Conservation (phyloP, 2,113 vertebrate genomes). For the Odontophorus gujanensis region DNA sequence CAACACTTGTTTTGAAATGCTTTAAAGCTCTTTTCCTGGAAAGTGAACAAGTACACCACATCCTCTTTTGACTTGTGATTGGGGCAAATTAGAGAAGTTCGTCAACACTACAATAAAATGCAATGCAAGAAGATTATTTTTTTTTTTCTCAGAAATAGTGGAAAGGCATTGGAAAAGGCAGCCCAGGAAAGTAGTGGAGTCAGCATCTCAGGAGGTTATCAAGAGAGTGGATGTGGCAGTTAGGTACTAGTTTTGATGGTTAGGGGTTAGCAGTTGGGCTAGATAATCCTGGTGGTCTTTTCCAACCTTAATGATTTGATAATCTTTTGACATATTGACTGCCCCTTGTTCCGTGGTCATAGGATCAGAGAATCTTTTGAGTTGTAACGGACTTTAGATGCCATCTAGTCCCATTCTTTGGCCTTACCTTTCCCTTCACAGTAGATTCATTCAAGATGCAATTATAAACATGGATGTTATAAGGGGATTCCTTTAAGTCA, state of each 20-base stretch:
- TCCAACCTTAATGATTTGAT: too few relatives aligned
- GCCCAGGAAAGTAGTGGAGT: too few relatives aligned
- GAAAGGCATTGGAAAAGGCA: too few relatives aligned
- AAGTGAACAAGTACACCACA: neutral
- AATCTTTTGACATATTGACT: neutral
- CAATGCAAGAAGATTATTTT: neutral
- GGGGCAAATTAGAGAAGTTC: neutral
- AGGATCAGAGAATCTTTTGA: neutral
- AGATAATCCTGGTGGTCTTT: too few relatives aligned
- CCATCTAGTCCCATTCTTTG: neutral
- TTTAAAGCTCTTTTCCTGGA: constrained; percentile 32
- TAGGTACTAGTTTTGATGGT: too few relatives aligned
- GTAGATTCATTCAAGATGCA: neutral
- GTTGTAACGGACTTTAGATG: too few relatives aligned
- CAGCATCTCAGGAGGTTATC: too few relatives aligned
- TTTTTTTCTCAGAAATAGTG: too few relatives aligned
- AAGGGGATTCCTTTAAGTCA: neutral
- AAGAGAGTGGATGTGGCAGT: too few relatives aligned
- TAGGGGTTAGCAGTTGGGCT: too few relatives aligned
- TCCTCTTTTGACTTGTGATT: neutral
- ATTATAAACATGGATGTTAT: neutral
- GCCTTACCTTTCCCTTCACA: neutral
- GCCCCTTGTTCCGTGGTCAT: neutral
- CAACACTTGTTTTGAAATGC: neutral
- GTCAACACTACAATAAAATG: neutral